These are phyloP conservation scores for Arctocebus calabarensis DNA, from an alignment of 2,797 vertebrate species.

Conservation along the genomic window DNA sequence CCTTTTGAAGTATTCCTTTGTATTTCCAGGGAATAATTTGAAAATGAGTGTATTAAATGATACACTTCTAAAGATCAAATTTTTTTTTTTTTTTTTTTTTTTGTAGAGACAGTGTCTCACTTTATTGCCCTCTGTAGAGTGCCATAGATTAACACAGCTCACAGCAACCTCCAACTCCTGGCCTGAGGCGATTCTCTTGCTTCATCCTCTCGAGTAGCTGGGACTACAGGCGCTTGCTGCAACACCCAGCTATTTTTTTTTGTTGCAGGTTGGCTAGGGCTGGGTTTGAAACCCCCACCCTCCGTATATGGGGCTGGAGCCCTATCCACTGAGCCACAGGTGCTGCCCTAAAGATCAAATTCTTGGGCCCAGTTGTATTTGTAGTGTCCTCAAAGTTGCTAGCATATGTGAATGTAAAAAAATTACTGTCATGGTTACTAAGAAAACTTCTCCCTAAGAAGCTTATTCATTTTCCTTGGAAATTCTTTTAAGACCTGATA, in stretches of 20 bases:
- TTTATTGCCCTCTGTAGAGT: too few relatives aligned
- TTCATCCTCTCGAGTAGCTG: too few relatives aligned
- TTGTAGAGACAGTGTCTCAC: too few relatives aligned
- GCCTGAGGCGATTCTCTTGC: too few relatives aligned
- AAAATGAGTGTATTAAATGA: background rate
- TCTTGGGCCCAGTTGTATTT: background rate
- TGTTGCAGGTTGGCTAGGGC: too few relatives aligned
- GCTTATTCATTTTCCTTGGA: constrained; percentile 8
- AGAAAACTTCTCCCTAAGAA: background rate
- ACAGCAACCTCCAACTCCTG: too few relatives aligned
- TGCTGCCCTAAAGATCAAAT: background rate
- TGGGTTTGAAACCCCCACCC: too few relatives aligned
- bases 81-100: background rate
- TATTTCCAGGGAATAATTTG: background rate
- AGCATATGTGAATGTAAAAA: background rate
- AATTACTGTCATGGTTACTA: background rate
- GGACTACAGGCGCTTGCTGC: too few relatives aligned
- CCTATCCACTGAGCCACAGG: too few relatives aligned
- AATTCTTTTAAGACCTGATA: background rate
- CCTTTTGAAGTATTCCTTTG: background rate
- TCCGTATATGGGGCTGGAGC: too few relatives aligned
- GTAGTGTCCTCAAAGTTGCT: background rate
- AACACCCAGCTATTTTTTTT: too few relatives aligned
- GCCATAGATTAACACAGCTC: too few relatives aligned
- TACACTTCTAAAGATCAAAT: background rate